These are phyloP conservation scores for Halocynthia aurantium DNA, from an alignment of 23 tunicate species.

Conservation along the genomic window DNA sequence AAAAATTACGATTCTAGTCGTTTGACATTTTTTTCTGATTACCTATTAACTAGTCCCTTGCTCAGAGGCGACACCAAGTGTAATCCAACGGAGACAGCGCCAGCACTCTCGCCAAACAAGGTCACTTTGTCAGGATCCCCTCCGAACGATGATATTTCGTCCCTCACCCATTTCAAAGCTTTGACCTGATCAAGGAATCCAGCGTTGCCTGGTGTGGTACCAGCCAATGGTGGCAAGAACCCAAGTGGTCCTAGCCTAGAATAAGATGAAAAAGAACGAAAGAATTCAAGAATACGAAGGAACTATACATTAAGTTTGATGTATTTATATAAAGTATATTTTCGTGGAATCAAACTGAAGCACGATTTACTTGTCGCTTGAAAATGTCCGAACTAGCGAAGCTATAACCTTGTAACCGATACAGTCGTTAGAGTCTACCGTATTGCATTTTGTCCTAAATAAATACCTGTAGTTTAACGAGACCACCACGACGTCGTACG, in stretches of 20 bases:
- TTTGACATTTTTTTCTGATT: neutral
- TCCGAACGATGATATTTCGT: conserved; percentile 59
- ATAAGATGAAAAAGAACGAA: neutral
- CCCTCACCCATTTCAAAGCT: conserved; percentile 62
- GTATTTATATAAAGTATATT: too few relatives aligned
- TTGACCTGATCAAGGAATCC: conserved; percentile 64
- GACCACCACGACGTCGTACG: conserved; percentile 57
- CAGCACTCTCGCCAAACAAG: conserved; percentile 68
- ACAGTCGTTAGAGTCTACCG: too few relatives aligned
- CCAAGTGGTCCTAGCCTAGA: conserved; percentile 65
- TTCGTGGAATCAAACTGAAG: too few relatives aligned
- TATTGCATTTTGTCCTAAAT: neutral
- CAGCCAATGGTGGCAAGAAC: conserved; percentile 55
- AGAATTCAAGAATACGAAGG: too few relatives aligned
- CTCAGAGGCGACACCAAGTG: conserved; percentile 50
- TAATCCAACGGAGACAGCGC: conserved; percentile 54
- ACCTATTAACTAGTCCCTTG: conserved; percentile 48
- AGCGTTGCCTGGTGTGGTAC: conserved; percentile 39
- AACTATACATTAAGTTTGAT: too few relatives aligned
- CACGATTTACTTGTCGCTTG: too few relatives aligned
- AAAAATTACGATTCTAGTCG: too few relatives aligned
- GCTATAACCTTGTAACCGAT: neutral
- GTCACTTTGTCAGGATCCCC: conserved; percentile 67
- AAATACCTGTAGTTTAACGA: conserved; percentile 64
- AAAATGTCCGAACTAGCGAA: neutral